Evolutionary conservation across 2,113 vertebrate species (phyloP).

Genomic region (Nycticryphes semicollaris): DNA sequence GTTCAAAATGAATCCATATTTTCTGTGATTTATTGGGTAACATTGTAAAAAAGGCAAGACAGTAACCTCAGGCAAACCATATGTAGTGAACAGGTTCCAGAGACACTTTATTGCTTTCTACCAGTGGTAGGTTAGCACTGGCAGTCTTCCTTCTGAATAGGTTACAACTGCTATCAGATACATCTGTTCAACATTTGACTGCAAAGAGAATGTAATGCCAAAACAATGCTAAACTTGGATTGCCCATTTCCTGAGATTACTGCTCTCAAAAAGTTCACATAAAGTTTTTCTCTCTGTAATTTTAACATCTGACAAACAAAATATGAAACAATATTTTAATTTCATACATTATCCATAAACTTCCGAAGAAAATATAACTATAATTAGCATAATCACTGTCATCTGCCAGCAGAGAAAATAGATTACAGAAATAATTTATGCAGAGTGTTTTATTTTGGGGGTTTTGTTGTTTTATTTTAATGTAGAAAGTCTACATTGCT

Average conservation of each 20-base stretch:
- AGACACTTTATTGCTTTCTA: slow-evolving; percentile 47
- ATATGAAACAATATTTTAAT: slow-evolving; percentile 17
- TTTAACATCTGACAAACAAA: slow-evolving; percentile 40
- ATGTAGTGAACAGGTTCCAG: slow-evolving; percentile 55
- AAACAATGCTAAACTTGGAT: slow-evolving; percentile 35
- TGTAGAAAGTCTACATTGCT: not conserved
- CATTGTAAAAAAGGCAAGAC: slow-evolving; percentile 33
- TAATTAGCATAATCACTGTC: slow-evolving; percentile 38
- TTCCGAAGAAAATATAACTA: slow-evolving; percentile 15
- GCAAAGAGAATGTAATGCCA: slow-evolving; percentile 8
- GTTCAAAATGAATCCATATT: slow-evolving; percentile 36
- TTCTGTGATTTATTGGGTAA: slow-evolving; percentile 54
- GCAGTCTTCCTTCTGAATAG: slow-evolving; percentile 29
- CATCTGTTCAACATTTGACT: slow-evolving; percentile 62
- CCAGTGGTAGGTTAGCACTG: slow-evolving; percentile 37
- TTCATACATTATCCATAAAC: slow-evolving; percentile 35
- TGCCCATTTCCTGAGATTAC: slow-evolving; percentile 54
- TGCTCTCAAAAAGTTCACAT: slow-evolving; percentile 33
- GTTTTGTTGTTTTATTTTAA: not conserved
- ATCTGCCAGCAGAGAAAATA: slow-evolving; percentile 15
- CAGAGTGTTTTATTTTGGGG: not conserved
- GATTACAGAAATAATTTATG: slow-evolving; percentile 27
- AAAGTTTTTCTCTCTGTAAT: slow-evolving; percentile 11
- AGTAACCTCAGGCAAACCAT: slow-evolving; percentile 63
- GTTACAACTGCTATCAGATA: slow-evolving; percentile 53